These are phyloP conservation scores for Scaptodrosophila lebanonensis DNA, from an alignment of 1,140 invertebrate genomes.

Conservation along the genomic window DNA sequence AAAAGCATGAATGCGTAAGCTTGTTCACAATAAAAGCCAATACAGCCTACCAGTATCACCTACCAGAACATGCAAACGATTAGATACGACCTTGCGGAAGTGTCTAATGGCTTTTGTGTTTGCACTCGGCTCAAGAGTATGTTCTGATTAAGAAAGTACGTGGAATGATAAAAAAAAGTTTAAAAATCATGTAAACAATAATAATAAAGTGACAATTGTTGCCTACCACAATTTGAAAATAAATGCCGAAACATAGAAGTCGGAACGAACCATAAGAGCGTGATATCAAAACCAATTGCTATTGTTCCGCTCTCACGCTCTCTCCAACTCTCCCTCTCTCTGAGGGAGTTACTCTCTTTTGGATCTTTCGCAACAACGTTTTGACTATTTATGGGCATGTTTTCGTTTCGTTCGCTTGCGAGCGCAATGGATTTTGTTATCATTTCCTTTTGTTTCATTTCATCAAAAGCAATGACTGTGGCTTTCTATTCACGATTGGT, in stretches of 20 bases:
- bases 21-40: too few species aligned
- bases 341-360: neutral
- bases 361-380: conserved; percentile 22
- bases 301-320: neutral
- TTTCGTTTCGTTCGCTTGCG: conserved; percentile 30
- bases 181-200: too few species aligned
- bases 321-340: neutral
- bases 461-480: too few species aligned
- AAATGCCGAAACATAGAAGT: too few species aligned
- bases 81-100: conserved; percentile 48
- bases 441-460: too few species aligned
- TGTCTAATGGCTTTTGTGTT: neutral
- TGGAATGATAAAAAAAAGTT: too few species aligned
- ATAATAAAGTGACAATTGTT: too few species aligned
- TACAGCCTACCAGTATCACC: neutral
- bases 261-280: too few species aligned
- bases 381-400: conserved; percentile 71
- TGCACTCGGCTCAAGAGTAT: too few species aligned
- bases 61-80: conserved; percentile 19
- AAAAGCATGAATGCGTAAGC: too few species aligned
- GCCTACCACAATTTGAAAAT: too few species aligned
- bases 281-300: neutral
- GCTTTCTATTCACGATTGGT: conserved; percentile 33
- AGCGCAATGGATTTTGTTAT: conserved; percentile 20
- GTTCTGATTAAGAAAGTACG: too few species aligned